Percentiles rank a stretch among this genome's conserved stretches.
Conservation (phyloP, 37 sponge, comb jelly and placozoan genomes). For the Oscarella lobularis region DNA sequence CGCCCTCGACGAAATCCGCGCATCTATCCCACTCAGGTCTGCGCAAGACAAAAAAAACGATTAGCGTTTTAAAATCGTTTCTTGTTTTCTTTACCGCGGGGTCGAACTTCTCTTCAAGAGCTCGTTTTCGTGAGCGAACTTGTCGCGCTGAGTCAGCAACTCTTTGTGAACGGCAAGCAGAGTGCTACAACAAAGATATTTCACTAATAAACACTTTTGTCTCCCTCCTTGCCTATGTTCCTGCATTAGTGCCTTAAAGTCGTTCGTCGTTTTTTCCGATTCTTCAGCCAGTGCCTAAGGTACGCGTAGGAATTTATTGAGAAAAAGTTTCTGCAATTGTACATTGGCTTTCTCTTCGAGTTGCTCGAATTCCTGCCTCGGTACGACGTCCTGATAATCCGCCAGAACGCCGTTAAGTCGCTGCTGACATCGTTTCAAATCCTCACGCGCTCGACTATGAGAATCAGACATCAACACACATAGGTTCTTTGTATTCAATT, state of each 20-base stretch:
- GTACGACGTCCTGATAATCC: constrained; percentile 95
- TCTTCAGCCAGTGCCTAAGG: constrained; percentile 47
- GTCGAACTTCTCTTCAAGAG: constrained; percentile 66
- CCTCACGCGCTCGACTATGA: constrained; percentile 38
- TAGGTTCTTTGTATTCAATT: too few relatives aligned
- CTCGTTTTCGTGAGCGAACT: constrained; percentile 19
- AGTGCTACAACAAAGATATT: constrained; percentile 15
- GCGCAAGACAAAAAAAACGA: background rate
- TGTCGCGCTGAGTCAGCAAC: constrained; percentile 28
- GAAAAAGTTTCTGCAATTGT: too few relatives aligned
- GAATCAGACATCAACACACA: background rate
- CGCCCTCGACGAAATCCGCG: constrained; percentile 52
- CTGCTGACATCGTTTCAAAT: constrained; percentile 37
- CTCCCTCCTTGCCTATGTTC: constrained; percentile 47
- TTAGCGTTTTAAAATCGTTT: background rate
- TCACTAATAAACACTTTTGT: background rate
- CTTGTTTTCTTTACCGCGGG: constrained; percentile 27
- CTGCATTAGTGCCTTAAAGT: constrained; percentile 34
- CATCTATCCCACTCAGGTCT: constrained; percentile 89
- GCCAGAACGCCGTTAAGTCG: constrained; percentile 67
- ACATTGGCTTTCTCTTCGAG: too few relatives aligned
- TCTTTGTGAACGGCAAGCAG: constrained; percentile 45
- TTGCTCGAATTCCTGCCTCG: constrained; percentile 74
- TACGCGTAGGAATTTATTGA: too few relatives aligned
- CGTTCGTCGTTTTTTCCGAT: constrained; percentile 36